A percentile compares a stretch with the other conserved stretches of the same genome.
Evolutionary conservation across 2,113 vertebrate species (phyloP).

Genomic region (Gracilinanus agilis): DNA sequence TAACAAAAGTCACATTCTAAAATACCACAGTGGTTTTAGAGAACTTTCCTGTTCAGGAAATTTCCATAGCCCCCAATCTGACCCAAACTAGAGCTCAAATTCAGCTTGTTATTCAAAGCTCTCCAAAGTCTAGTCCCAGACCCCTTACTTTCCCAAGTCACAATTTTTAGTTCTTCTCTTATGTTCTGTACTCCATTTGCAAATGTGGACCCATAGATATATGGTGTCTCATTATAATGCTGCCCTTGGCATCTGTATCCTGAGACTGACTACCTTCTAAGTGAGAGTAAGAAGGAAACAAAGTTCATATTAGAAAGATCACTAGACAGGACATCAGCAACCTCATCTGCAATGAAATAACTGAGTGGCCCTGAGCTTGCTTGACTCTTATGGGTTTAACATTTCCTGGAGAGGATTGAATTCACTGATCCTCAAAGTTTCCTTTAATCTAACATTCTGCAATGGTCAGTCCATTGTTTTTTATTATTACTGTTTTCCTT

Average conservation of each 20-base stretch:
- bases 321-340: neutral
- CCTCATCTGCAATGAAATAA: no score
- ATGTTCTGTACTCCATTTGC: neutral
- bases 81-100: neutral
- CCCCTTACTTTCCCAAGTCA: neutral
- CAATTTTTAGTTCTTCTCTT: neutral
- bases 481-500: neutral
- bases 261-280: neutral
- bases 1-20: conserved; percentile 5
- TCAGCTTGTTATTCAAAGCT: neutral
- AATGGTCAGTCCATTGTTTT: neutral
- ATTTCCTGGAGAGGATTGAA: neutral
- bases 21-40: neutral
- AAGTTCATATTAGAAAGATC: neutral
- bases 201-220: neutral
- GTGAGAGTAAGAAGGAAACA: neutral
- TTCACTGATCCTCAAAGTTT: neutral
- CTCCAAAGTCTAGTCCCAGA: neutral
- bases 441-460: neutral
- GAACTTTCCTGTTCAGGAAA: neutral
- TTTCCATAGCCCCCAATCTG: neutral
- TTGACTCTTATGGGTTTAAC: neutral
- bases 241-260: neutral
- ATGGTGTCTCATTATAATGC: neutral
- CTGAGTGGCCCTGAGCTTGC: neutral